Base-by-base conservation (phyloP, 2,888 invertebrate genomes). In the Azorinus chamasolen region DNA sequence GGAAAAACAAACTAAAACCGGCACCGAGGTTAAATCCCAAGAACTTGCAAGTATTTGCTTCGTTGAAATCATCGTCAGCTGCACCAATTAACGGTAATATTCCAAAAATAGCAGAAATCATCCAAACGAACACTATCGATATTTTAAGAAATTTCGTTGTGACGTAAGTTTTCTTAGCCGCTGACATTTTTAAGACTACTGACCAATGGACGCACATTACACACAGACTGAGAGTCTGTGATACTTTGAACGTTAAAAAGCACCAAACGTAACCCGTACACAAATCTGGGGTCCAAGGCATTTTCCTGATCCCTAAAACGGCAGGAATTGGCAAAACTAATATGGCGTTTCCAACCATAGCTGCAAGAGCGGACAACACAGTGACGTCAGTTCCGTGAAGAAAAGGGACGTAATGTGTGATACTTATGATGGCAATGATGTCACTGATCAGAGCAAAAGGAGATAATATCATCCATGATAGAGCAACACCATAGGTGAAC, bases 321-420 rank as follows among this genome's bases (percentile, higher is more conserved):
- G 88, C 85, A 0, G 87, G 88, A 25, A 88, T 69, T 16, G 88
- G 86, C 39, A 87, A 54, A 24, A 86, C 78, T 16, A 88, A 48
- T 5, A 83, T 16, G 1, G 83, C 85, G 65, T 87, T 86, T 55
- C 82, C 68, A 25, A 79, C 66, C 87, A 89, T 85, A 16, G 86
- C 74, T 25, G 82, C 79, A 41, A 88, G 46, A 3, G 88, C 69
- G 14, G 88, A 88, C 18, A 87, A 66, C 22, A 89, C 62, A 3
- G 84, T 81, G 61, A 89, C 83, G 76, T 90, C 90, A 18, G 87
- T 84, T 58, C 89, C 89, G 72, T 88, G 89, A 59, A 85, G 84
- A 73, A 81, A 80, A 1, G 85, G 82, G 25, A 71, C 74, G 74
- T 88, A 90, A 50, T 89, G 90, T 10, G 77, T 79, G 18, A 89